phyloP scores from a whole-genome alignment of 2,888 invertebrate genomes.

The Tachina fera region DNA sequence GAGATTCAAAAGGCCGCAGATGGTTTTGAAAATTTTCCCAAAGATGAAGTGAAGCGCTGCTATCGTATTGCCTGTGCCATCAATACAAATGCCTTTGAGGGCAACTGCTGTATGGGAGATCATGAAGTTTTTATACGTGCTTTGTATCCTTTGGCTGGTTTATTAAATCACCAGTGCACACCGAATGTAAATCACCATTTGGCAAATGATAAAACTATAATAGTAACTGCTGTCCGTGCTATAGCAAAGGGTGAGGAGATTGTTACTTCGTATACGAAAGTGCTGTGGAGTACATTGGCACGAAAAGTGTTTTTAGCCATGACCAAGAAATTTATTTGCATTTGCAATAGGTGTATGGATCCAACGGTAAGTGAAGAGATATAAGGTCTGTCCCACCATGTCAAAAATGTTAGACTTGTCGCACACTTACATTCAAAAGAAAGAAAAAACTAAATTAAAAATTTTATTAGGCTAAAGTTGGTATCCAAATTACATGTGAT shows the following conservation, averaged over 20 bases:
- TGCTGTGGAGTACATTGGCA: slow-evolving; percentile 88
- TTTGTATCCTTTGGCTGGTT: slow-evolving; percentile 87
- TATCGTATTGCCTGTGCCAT: slow-evolving; percentile 80
- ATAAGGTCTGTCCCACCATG: too few species aligned
- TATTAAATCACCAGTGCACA: slow-evolving; percentile 89
- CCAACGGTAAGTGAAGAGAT: slow-evolving; percentile 84
- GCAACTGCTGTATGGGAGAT: slow-evolving; percentile 76
- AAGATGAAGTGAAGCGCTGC: slow-evolving; percentile 78
- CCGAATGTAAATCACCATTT: slow-evolving; percentile 89
- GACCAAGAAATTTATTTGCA: slow-evolving; percentile 88
- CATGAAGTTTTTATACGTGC: slow-evolving; percentile 84
- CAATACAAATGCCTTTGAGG: slow-evolving; percentile 83
- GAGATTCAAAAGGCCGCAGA: slow-evolving; percentile 78
- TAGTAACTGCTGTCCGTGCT: slow-evolving; percentile 85
- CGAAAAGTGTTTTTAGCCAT: slow-evolving; percentile 86
- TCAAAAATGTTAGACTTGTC: too few species aligned
- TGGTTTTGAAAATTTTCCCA: slow-evolving; percentile 80
- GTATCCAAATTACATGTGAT: too few species aligned
- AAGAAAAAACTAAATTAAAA: too few species aligned
- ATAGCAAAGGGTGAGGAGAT: slow-evolving; percentile 88
- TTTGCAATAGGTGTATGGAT: slow-evolving; percentile 87
- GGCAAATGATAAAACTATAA: slow-evolving; percentile 85
- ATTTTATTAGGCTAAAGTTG: too few species aligned
- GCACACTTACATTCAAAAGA: too few species aligned
- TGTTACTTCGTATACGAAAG: slow-evolving; percentile 88